Evolutionary conservation across 2,888 invertebrate genomes (phyloP).

Genomic region (Alviniconcha strummeri): DNA sequence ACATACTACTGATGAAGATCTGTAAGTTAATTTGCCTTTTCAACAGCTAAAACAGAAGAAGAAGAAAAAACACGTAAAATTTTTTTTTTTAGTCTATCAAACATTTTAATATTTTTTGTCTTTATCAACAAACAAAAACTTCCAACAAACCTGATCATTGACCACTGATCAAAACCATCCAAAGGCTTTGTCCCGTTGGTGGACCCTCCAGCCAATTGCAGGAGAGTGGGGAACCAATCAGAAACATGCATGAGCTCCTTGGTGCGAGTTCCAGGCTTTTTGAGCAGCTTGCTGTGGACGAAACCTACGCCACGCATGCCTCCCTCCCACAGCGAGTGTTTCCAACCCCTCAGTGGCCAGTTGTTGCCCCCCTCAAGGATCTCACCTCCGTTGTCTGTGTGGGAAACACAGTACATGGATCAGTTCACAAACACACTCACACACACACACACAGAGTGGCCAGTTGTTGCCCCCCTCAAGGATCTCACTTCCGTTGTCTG

Average conservation of each 20-base stretch:
- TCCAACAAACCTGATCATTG: constrained; percentile 59
- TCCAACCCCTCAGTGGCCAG: constrained; percentile 70
- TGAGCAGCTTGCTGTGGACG: constrained; percentile 54
- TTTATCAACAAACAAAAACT: neutral
- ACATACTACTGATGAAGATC: neutral
- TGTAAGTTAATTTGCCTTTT: neutral
- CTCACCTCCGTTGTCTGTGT: constrained; percentile 65
- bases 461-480: constrained; percentile 69
- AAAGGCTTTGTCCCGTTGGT: constrained; percentile 60
- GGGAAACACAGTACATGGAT: neutral
- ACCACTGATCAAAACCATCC: constrained; percentile 69
- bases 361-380: constrained; percentile 68
- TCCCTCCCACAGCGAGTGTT: constrained; percentile 70
- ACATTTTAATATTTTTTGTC: neutral
- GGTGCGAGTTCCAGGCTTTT: constrained; percentile 41
- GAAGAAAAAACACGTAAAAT: neutral
- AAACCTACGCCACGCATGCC: constrained; percentile 70
- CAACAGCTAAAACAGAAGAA: neutral
- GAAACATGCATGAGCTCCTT: constrained; percentile 67
- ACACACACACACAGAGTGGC: constrained; percentile 51
- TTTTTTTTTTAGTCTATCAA: too few species aligned
- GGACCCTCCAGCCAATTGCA: constrained; percentile 61
- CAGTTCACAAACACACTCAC: neutral
- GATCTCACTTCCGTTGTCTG: constrained; percentile 66
- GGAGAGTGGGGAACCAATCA: constrained; percentile 71